Conservation (phyloP, 53 echinoderm and acorn worm genomes). For the Holothuria scabra region DNA sequence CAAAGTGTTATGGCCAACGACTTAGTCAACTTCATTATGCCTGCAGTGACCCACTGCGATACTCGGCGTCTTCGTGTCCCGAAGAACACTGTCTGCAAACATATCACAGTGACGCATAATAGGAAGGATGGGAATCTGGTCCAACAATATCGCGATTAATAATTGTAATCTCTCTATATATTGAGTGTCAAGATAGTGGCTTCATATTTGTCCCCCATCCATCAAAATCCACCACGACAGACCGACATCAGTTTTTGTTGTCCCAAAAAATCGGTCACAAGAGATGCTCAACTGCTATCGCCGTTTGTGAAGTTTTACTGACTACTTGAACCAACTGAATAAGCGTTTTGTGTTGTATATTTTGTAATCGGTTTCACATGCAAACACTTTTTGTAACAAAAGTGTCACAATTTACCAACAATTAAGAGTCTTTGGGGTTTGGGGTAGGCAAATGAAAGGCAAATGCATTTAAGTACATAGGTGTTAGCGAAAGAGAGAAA, state of each 20-base stretch:
- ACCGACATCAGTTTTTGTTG: too few species aligned
- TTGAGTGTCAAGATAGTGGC: slow-evolving; percentile 10
- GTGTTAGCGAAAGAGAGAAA: too few species aligned
- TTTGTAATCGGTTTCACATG: too few species aligned
- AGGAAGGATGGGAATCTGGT: not conserved
- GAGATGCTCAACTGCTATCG: too few species aligned
- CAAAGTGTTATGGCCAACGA: too few species aligned
- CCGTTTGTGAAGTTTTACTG: too few species aligned
- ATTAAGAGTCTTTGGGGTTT: not conserved
- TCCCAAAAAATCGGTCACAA: too few species aligned
- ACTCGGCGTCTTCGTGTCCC: slow-evolving; percentile 23
- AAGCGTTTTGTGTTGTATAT: too few species aligned
- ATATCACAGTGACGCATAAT: slow-evolving; percentile 22
- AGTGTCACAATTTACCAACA: slow-evolving; percentile 29
- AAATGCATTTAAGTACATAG: too few species aligned
- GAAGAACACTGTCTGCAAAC: slow-evolving; percentile 4
- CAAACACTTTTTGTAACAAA: slow-evolving; percentile 5
- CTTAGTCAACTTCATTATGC: too few species aligned
- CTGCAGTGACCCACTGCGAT: not conserved
- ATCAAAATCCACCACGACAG: slow-evolving; percentile 6
- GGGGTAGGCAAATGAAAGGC: too few species aligned
- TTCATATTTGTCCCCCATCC: slow-evolving; percentile 21
- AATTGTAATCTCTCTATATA: slow-evolving; percentile 2
- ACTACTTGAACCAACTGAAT: too few species aligned
- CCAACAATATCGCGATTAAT: not conserved